These are phyloP conservation scores for Aphelocoma californica DNA, from an alignment of 2,797 vertebrate species.

Conservation along the genomic window DNA sequence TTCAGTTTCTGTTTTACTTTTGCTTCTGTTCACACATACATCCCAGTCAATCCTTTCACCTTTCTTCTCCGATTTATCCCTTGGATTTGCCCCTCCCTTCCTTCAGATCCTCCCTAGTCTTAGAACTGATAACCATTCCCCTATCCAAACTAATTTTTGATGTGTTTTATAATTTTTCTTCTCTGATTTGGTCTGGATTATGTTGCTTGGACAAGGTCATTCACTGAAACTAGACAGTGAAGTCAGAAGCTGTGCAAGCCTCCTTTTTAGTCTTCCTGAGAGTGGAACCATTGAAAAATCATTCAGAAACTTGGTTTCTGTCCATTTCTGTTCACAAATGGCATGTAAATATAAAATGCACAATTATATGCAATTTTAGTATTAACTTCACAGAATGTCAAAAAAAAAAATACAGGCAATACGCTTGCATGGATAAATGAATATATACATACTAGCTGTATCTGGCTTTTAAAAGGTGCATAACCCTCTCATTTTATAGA, in stretches of 20 bases:
- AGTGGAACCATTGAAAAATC: neutral
- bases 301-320: neutral
- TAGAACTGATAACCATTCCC: neutral
- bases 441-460: neutral
- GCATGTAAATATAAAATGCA: neutral
- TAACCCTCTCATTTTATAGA: neutral
- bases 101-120: neutral
- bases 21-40: neutral
- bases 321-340: neutral
- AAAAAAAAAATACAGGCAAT: neutral
- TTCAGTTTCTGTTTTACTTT: neutral
- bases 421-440: neutral
- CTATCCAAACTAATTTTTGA: neutral
- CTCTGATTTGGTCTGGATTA: neutral
- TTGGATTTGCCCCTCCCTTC: neutral
- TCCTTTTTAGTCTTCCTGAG: neutral
- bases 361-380: neutral
- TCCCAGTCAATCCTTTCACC: neutral
- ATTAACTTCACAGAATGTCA: neutral
- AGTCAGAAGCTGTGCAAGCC: neutral
- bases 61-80: neutral
- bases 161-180: neutral
- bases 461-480: neutral
- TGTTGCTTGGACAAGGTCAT: neutral
- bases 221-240: neutral